phyloP scores from a whole-genome alignment of 2,113 vertebrate genomes.

The Hiodon alosoides region DNA sequence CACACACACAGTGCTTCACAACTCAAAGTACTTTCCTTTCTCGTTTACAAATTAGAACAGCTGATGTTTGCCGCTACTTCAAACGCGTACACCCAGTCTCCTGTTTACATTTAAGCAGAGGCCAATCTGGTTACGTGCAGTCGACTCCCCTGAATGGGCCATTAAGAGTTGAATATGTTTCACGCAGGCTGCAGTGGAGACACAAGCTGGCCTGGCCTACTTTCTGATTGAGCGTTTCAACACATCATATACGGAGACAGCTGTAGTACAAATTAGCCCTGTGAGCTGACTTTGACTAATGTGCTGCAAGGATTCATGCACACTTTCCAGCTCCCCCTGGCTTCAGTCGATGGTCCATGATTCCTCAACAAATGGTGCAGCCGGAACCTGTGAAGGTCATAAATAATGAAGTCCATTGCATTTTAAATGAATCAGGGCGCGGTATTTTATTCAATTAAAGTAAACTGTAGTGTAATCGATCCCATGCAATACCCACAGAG shows the following conservation, averaged over 20 bases:
- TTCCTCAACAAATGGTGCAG: constrained; percentile 8
- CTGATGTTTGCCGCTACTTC: constrained; percentile 51
- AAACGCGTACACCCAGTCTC: constrained; percentile 17
- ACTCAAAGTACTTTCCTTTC: constrained; percentile 26
- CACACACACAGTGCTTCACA: constrained; percentile 28
- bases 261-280: constrained; percentile 68
- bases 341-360: constrained; percentile 1
- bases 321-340: constrained; percentile 32
- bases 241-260: constrained; percentile 70
- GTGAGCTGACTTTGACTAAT: constrained; percentile 66
- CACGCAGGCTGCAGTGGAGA: constrained; percentile 35
- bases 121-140: constrained; percentile 11
- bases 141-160: constrained; percentile 43
- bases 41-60: constrained; percentile 66
- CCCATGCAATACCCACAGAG: no score
- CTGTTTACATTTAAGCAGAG: constrained; percentile 1
- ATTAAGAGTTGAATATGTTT: constrained; percentile 35
- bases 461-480: no score
- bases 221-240: constrained; percentile 67
- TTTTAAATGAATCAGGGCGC: neutral
- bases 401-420: neutral
- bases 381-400: neutral
- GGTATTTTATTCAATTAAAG: neutral
- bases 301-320: constrained; percentile 44
- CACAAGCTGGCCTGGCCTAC: constrained; percentile 45